These are phyloP conservation scores for Junco hyemalis DNA, from an alignment of 2,113 vertebrate species.

Conservation along the genomic window DNA sequence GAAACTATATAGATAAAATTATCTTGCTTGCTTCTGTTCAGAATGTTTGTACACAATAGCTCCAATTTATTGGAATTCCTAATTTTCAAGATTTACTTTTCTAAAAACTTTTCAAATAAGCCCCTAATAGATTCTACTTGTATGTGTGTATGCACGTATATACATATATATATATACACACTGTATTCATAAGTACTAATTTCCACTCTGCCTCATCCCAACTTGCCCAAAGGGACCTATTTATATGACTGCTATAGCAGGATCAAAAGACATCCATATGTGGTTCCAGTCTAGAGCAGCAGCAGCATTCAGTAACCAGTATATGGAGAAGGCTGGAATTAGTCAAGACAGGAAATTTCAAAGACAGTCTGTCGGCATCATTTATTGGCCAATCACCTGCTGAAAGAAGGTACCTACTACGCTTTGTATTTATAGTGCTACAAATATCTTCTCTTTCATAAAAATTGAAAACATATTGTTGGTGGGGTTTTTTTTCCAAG, in stretches of 20 bases:
- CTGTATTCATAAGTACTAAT: not conserved
- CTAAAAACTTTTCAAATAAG: not conserved
- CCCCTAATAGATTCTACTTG: not conserved
- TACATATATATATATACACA: too few species aligned
- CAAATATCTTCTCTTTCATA: not conserved
- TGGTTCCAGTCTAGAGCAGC: not conserved
- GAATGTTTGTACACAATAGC: not conserved
- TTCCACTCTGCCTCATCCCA: not conserved
- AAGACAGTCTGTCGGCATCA: not conserved
- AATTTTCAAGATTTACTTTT: not conserved
- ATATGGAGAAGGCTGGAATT: not conserved
- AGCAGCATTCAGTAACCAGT: not conserved
- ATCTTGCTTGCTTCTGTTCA: not conserved
- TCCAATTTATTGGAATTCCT: not conserved
- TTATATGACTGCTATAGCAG: not conserved
- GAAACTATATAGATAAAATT: not conserved
- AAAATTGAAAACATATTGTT: not conserved
- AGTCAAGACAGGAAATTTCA: not conserved
- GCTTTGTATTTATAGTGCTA: not conserved
- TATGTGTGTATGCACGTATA: too few species aligned
- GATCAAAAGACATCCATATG: not conserved
- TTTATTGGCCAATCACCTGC: not conserved
- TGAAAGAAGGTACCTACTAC: not conserved
- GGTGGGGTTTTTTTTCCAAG: not conserved
- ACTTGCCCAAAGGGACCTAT: not conserved